Conservation (phyloP, 2,113 vertebrate species). For the Felis chaus region DNA sequence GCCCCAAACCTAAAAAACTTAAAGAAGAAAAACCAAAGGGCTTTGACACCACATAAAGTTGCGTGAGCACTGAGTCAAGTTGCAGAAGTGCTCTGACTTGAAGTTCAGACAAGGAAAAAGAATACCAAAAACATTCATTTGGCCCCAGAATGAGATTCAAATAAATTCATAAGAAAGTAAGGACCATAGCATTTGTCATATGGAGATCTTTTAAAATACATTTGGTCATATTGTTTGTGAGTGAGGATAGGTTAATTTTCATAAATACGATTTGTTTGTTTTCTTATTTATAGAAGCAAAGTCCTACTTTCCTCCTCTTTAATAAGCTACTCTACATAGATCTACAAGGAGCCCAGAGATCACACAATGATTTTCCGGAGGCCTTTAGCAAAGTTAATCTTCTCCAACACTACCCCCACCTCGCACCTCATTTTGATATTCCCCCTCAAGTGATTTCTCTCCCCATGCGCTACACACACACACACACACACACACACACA, state of each 20-base stretch:
- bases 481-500: neutral
- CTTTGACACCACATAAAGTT: neutral
- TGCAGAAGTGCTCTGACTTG: neutral
- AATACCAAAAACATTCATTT: neutral
- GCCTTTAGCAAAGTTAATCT: neutral
- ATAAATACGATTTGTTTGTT: neutral
- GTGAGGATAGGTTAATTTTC: slow-evolving; percentile 14
- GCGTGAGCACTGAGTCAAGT: neutral
- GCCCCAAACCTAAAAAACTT: neutral
- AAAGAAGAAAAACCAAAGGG: neutral
- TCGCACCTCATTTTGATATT: neutral
- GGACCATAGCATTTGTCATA: neutral
- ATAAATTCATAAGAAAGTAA: neutral
- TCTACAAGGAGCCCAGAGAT: neutral
- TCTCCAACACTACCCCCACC: neutral
- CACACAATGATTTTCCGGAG: neutral
- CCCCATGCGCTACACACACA: neutral
- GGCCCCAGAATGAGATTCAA: neutral
- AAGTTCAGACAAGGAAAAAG: neutral
- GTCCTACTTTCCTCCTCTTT: neutral
- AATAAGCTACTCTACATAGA: neutral
- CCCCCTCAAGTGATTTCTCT: neutral
- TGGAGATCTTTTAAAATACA: neutral
- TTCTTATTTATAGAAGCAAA: neutral
- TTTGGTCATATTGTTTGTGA: neutral